Evolutionary conservation across 2,797 vertebrate genomes (phyloP), one percentile per base, ranked within the genome.

Genomic region (Cyprinodon diabolis): DNA sequence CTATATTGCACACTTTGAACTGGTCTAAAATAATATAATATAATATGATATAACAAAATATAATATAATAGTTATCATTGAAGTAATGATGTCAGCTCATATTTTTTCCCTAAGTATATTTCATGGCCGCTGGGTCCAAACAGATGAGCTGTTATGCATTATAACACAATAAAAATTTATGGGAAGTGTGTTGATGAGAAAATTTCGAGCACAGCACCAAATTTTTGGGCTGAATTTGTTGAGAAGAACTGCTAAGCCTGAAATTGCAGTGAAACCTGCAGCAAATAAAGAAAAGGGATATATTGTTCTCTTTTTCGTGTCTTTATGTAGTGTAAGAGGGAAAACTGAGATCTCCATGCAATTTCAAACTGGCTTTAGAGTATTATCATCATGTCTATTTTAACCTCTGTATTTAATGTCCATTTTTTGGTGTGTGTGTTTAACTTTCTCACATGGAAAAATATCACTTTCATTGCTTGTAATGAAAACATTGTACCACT

Each of bases 151-250:
- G 77, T 77, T 87, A 87, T 86, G 82, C 69, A 85, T 87, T 81
- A 78, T 66, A 79, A 87, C 82, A 65, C 62, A 76, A 78, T 69
- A 35, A 83, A 86, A 86, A 85, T 76, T 75, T 66, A 89, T 83
- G 80, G 80, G 72, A 40, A 76, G 68, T 62, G 15, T 82, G 71
- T 75, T 87, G 75, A 85, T 87, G 81, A 83, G 69, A 81, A 86
- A 85, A 90, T 90, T 78, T 72, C 86, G 23, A 89, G 90, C 80
- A 81, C 48, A n/a, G 58, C 87, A 84, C 84, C 74, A 77, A 86
- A 87, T 79, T 89, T 62, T 84, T 82, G 82, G 45, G 80, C 78
- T 88, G 72, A 74, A 85, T 87, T 89, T 77, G 71, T 65, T 80
- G 76, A 19, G 73, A 63, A 83, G 76, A 63, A 56, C 66, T 70